Conservation (phyloP, 1,140 invertebrate species). For the Dendrolimus kikuchii region DNA sequence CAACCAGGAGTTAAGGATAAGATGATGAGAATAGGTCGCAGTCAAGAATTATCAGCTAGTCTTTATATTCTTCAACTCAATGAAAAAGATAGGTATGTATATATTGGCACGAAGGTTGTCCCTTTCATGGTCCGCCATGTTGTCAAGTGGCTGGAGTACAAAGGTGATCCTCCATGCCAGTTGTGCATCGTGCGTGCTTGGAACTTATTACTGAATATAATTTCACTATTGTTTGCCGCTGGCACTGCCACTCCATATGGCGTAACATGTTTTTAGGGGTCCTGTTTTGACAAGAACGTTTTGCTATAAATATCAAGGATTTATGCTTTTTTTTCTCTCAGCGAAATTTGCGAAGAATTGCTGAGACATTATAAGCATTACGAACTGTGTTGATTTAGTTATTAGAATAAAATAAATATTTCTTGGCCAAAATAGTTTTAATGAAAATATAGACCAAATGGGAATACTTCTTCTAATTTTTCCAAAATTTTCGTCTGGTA, state of each 20-base stretch:
- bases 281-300: constrained; percentile 1
- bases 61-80: too few relatives aligned
- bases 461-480: too few relatives aligned
- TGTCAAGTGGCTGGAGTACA: constrained; percentile 18
- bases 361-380: too few relatives aligned
- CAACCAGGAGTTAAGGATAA: too few relatives aligned
- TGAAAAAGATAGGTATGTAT: too few relatives aligned
- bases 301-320: background rate
- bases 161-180: constrained; percentile 39
- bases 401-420: too few relatives aligned
- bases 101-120: background rate
- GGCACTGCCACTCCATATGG: constrained; percentile 58
- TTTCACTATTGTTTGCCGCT: constrained; percentile 63
- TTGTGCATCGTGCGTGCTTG: constrained; percentile 55
- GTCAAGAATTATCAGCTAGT: too few relatives aligned
- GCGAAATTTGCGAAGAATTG: background rate
- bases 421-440: too few relatives aligned
- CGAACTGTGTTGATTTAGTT: too few relatives aligned
- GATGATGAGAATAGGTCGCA: too few relatives aligned
- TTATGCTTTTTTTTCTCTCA: background rate
- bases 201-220: constrained; percentile 64
- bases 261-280: constrained; percentile 45
- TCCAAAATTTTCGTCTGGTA: too few relatives aligned
- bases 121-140: constrained; percentile 11
- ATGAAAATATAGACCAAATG: too few relatives aligned